Percentiles rank a stretch among this genome's conserved stretches.
Conservation (phyloP, 2,888 invertebrate species). For the Amblyteles armatorius region DNA sequence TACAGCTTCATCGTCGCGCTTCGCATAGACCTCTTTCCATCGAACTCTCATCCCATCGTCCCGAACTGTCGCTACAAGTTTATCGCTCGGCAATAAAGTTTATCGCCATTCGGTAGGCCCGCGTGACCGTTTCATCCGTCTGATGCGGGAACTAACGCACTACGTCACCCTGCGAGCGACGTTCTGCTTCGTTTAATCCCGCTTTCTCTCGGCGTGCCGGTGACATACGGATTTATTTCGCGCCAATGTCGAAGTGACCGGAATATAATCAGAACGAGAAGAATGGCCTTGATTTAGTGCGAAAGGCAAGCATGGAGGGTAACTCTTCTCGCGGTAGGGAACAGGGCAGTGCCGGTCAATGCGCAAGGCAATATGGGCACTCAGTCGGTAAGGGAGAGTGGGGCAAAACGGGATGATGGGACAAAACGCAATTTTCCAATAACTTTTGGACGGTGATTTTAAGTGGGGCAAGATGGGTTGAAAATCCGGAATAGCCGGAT, state of each 20-base stretch:
- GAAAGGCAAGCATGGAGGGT: not conserved
- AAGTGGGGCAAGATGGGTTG: too few species aligned
- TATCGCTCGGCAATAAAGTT: slow-evolving; percentile 58
- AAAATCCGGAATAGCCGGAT: too few species aligned
- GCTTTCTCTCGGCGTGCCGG: not conserved
- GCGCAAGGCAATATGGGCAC: too few species aligned
- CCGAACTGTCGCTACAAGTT: slow-evolving; percentile 49
- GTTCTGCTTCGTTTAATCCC: not conserved
- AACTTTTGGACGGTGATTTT: too few species aligned
- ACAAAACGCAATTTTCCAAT: too few species aligned
- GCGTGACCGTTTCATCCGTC: slow-evolving; percentile 22
- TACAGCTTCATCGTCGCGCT: slow-evolving; percentile 11
- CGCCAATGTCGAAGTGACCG: not conserved
- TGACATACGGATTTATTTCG: not conserved
- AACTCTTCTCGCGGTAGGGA: not conserved
- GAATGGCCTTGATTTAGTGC: not conserved
- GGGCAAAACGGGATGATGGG: too few species aligned
- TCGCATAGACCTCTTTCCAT: slow-evolving; percentile 1
- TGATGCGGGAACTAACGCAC: slow-evolving; percentile 10
- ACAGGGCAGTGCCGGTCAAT: too few species aligned
- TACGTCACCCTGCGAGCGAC: slow-evolving; percentile 7
- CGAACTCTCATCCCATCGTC: not conserved
- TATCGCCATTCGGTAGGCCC: slow-evolving; percentile 46
- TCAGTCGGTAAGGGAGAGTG: too few species aligned
- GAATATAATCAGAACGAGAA: not conserved